Evolutionary conservation across 1,140 invertebrate genomes (phyloP), one percentile per base, ranked within the genome.

Genomic region (Danaus melanippus): DNA sequence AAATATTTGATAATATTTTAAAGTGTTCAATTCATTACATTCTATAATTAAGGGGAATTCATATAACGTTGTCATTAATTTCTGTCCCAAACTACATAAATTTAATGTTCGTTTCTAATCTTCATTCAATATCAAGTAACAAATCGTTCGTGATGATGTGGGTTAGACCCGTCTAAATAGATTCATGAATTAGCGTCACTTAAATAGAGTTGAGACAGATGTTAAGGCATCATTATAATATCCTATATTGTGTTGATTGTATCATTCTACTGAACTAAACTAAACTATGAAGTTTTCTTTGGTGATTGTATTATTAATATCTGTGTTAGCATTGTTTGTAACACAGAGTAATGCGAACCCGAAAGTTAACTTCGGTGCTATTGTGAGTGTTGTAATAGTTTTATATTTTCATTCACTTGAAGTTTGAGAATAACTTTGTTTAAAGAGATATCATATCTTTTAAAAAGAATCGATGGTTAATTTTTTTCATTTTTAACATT

Each of bases 261-360:
- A 10, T 48, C 3, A 12, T 42, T 12, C 12, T 57, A 15, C 10
- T 50, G 12, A 15, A 50, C 8, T 5, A 54, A 40, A 10, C 56
- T 45, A 10, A 39, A 11, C 44, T 15, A 71, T 71, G 68, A 73
- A 69, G 42, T 50, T 73, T 5, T 56, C 53, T 42, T 44, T 42
- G 9, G 17, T 74, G n/a, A 58, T 76, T 6, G 21, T 70, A 15
- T 46, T 69, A 48, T 46, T 70, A 17, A 58, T 74, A 56, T 57
- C 64, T 10, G 50, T 67, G n/a, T 17, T 76, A 21, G 56, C 66
- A 1, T 39, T 76, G 10, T 60, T 74, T 12, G 42, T 58, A 8
- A 62, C 60, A 8, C 42, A 47, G 9, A 58, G 21, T 8, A 55
- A 54, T 1, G 69, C 66, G 9, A 51, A 53, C 8, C 67, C 69